Percentiles rank a stretch among this genome's conserved stretches.
phyloP scores from a whole-genome alignment of 1,140 invertebrate genomes.

The Cydia amplana region DNA sequence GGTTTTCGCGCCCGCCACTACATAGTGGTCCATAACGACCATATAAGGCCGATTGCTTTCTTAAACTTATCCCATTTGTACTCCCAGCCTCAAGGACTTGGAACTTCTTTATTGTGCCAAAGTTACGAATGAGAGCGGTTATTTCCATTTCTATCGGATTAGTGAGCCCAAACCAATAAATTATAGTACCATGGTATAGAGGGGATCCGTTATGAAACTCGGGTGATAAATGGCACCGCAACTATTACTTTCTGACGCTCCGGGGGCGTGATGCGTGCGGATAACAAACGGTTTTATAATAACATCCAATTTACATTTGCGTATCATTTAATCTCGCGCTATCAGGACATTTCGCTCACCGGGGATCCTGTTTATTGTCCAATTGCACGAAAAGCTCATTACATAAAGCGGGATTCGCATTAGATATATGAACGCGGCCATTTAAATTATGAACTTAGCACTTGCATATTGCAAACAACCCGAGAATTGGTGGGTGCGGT shows the following conservation, averaged over 20 bases:
- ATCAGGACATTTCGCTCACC: neutral
- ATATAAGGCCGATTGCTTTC: slow-evolving; percentile 77
- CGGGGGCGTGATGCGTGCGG: slow-evolving; percentile 9
- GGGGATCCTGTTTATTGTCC: neutral
- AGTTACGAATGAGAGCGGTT: slow-evolving; percentile 64
- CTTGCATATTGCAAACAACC: slow-evolving; percentile 56
- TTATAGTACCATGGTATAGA: slow-evolving; percentile 46
- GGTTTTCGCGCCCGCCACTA: slow-evolving; percentile 66
- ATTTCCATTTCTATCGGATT: slow-evolving; percentile 74
- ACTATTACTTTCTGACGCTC: slow-evolving; percentile 38
- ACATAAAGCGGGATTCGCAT: slow-evolving; percentile 39
- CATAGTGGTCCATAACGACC: slow-evolving; percentile 72
- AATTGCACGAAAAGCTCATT: neutral
- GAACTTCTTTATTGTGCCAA: slow-evolving; percentile 74
- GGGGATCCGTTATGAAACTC: slow-evolving; percentile 52
- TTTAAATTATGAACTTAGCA: slow-evolving; percentile 47
- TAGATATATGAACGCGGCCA: slow-evolving; percentile 39
- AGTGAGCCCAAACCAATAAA: slow-evolving; percentile 57
- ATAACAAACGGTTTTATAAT: slow-evolving; percentile 33
- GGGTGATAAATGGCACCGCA: slow-evolving; percentile 52
- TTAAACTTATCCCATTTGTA: slow-evolving; percentile 76
- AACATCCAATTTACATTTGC: slow-evolving; percentile 26
- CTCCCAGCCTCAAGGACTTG: slow-evolving; percentile 59
- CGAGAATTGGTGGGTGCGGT: slow-evolving; percentile 56
- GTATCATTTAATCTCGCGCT: slow-evolving; percentile 8